Base-by-base conservation (phyloP, 2,797 vertebrate genomes). In the Falco biarmicus region DNA sequence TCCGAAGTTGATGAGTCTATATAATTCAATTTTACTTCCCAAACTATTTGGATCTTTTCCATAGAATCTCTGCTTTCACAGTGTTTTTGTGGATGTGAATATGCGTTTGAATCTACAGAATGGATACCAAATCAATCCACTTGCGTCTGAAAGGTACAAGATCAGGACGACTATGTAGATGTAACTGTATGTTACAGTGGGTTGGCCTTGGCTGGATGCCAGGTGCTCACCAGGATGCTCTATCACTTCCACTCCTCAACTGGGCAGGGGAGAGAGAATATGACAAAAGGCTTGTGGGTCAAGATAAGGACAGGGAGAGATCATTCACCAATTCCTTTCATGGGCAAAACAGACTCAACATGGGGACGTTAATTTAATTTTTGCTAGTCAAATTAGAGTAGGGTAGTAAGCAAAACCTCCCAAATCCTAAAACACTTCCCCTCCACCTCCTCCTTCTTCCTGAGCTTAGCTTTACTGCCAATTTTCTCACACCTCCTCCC, bases 31-130 rank as follows among this genome's bases (percentile, higher is more conserved):
- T 96, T 91, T 66, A 31, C 8, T 87, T 65, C 31, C 80, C 61
- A 61, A 10, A 84, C 89, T 63, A 11, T 74, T 87, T 91, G 54
- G 65, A 74, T 78, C 3, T 1, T 73, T 22, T 91, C 37, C 41
- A 37, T 1, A 37, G 32, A 80, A n/a, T 69, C 17, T 54, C 43
- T 79, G 14, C 10, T 73, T 90, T 69, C 25, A 19, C 11, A 14
- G 7, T 32, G 53, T 37, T 80, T 47, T n/a, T 29, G 10, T 2
- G 1, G 11, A 37, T 0, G 0, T 43, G 31, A 77, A 51, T 56
- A 59, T 15, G 8, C 14, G 31, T 66, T 73, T 87, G 29, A 50
- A 43, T 63, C 37, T 74, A 39, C 20, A 37, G 69, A 74, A 74
- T 12, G 19, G 24, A 7, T 51, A 51, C 5, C 22, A 77, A 59